Conservation (phyloP, 1,140 invertebrate genomes). For the Lepidurus packardi region DNA sequence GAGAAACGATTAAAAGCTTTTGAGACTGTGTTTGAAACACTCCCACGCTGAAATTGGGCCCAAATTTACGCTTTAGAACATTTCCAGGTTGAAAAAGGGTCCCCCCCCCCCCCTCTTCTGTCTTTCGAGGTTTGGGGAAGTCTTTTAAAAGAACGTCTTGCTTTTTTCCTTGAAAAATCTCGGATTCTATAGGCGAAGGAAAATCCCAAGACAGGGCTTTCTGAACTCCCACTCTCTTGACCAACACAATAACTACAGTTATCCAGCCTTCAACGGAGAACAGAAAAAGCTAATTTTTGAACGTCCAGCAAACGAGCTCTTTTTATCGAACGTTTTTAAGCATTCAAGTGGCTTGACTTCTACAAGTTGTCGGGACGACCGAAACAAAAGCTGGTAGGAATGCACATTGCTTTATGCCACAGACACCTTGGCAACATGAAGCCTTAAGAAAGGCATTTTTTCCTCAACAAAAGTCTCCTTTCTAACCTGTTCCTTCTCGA, state of each 20-base stretch:
- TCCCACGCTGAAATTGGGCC: background rate
- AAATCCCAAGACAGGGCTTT: background rate
- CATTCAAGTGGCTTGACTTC: too few relatives aligned
- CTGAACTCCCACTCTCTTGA: background rate
- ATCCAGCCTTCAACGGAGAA: background rate
- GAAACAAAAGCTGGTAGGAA: too few relatives aligned
- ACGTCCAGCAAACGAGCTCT: too few relatives aligned
- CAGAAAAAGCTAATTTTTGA: too few relatives aligned
- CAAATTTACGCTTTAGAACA: background rate
- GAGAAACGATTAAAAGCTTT: slow-evolving; percentile 19
- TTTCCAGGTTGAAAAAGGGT: background rate
- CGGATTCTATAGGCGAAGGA: background rate
- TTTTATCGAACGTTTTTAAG: too few relatives aligned
- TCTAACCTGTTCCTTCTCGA: background rate
- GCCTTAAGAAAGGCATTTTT: too few relatives aligned
- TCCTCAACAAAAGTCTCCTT: background rate
- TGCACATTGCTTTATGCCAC: too few relatives aligned
- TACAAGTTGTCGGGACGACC: too few relatives aligned
- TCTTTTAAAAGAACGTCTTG: background rate
- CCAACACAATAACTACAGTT: background rate
- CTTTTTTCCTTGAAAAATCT: background rate
- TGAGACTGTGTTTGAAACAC: background rate
- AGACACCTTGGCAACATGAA: too few relatives aligned
- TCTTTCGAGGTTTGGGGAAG: background rate
- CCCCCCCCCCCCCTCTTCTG: background rate